Evolutionary conservation across 2,888 invertebrate genomes (phyloP).

Genomic region (Scrobipalpa atriplicella): DNA sequence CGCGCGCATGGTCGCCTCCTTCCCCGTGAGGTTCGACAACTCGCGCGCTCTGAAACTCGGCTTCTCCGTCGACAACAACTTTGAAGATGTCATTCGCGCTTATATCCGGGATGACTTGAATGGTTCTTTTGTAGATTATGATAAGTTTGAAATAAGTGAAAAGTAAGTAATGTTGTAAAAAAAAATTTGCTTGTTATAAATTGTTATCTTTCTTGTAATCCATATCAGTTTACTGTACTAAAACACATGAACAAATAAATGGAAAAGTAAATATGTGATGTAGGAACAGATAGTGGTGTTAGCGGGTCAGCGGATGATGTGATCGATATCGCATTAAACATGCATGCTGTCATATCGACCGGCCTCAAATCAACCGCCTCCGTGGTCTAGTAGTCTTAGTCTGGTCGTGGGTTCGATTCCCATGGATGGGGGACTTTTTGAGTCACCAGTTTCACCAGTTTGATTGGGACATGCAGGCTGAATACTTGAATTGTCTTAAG

Average conservation of each 20-base stretch:
- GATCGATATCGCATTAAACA: slow-evolving; percentile 20
- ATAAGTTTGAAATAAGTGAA: not conserved
- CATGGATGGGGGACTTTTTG: no score
- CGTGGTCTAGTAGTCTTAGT: no score
- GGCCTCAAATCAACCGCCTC: not conserved
- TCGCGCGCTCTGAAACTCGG: slow-evolving; percentile 59
- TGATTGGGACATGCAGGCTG: no score
- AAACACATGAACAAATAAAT: not conserved
- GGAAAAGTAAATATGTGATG: no score
- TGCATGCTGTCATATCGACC: slow-evolving; percentile 21
- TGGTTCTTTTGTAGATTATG: slow-evolving; percentile 16
- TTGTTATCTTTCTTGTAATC: not conserved
- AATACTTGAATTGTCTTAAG: no score
- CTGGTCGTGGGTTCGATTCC: no score
- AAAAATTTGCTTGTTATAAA: not conserved
- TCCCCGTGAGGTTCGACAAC: slow-evolving; percentile 63
- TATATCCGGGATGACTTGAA: slow-evolving; percentile 52
- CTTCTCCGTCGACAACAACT: slow-evolving; percentile 57
- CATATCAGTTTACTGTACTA: no score
- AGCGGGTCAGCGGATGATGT: not conserved
- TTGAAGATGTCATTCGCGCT: slow-evolving; percentile 54
- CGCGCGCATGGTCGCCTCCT: slow-evolving; percentile 55
- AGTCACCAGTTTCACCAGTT: no score
- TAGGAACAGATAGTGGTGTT: not conserved
- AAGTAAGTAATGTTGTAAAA: not conserved